Percentiles rank a stretch among this genome's conserved stretches.
These are phyloP conservation scores for Myopa testacea DNA, from an alignment of 2,888 invertebrate genomes.

Conservation along the genomic window DNA sequence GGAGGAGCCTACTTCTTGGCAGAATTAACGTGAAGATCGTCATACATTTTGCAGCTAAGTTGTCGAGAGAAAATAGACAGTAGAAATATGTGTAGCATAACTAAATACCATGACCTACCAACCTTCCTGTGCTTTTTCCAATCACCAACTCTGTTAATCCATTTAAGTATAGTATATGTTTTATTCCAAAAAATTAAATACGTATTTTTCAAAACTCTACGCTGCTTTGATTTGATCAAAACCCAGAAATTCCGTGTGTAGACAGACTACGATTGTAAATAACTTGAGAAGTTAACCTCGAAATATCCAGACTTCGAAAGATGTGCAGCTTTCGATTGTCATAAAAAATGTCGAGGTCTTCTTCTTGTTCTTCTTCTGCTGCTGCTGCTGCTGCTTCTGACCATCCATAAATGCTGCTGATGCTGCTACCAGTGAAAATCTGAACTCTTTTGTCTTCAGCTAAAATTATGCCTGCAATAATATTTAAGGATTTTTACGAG, in stretches of 20 bases:
- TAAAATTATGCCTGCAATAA: constrained; percentile 35
- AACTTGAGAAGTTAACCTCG: constrained; percentile 25
- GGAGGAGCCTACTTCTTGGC: no score
- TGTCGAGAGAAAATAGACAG: no score
- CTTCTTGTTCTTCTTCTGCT: not conserved
- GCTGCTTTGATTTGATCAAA: not conserved
- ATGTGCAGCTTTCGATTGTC: constrained; percentile 15
- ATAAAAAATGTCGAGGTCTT: constrained; percentile 30
- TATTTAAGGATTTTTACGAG: constrained; percentile 38
- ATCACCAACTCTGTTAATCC: no score
- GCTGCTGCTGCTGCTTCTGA: not conserved
- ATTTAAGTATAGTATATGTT: no score
- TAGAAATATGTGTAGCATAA: no score
- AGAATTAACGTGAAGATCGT: no score
- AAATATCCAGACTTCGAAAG: constrained; percentile 10
- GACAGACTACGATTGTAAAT: not conserved
- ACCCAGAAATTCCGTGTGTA: not conserved
- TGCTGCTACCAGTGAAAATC: constrained; percentile 16
- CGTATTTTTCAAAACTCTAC: not conserved
- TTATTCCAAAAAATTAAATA: no score
- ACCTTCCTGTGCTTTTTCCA: no score
- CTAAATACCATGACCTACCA: no score
- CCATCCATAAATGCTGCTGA: constrained; percentile 1
- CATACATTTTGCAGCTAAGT: no score
- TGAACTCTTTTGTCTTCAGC: constrained; percentile 28